Conservation (phyloP, 2,797 vertebrate species). For the Margarornis squamiger region DNA sequence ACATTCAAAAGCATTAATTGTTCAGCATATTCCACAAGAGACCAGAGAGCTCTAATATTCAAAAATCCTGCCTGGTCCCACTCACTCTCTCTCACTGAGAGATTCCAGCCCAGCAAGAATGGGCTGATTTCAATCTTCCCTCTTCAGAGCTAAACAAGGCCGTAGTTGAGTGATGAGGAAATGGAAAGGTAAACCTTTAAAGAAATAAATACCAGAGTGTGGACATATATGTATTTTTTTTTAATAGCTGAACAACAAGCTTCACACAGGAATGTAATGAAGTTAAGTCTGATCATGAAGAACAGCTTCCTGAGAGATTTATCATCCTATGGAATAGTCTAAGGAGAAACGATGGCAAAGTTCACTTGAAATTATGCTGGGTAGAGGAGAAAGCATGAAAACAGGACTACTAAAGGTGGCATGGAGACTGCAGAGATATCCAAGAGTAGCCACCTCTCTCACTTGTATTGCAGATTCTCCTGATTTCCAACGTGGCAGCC, state of each 20-base stretch:
- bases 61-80: not conserved
- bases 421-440: not conserved
- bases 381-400: not conserved
- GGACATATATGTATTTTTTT: not conserved
- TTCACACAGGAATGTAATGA: not conserved
- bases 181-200: constrained; percentile 19
- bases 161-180: not conserved
- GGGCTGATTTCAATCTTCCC: not conserved
- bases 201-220: not conserved
- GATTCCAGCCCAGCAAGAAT: not conserved
- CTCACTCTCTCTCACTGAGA: not conserved
- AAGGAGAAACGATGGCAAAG: not conserved
- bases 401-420: not conserved
- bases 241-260: not conserved
- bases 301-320: constrained; percentile 20
- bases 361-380: not conserved
- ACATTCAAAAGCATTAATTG: not conserved
- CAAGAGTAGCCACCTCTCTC: not conserved
- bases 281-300: not conserved
- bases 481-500: not conserved
- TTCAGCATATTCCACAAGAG: not conserved
- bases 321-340: not conserved
- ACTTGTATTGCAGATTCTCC: not conserved
- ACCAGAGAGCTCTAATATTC: not conserved
- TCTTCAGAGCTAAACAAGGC: not conserved